Conservation (phyloP, 1,140 invertebrate genomes). For the Lamellibrachia luymesi region DNA sequence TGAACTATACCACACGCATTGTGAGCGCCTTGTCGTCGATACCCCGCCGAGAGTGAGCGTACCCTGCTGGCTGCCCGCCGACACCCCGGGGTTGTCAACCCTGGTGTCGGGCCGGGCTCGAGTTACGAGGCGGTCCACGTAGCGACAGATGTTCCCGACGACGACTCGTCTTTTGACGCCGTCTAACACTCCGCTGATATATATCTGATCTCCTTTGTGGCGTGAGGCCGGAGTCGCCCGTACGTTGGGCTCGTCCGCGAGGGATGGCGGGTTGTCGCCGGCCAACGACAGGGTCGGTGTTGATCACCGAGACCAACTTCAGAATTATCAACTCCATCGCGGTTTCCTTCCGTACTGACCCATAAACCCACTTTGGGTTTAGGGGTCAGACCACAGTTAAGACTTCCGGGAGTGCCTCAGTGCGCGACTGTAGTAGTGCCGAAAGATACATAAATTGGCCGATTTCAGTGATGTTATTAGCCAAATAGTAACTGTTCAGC, state of each 20-base stretch:
- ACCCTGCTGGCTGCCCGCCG: background rate
- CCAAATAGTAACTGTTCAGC: too few relatives aligned
- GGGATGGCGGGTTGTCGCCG: background rate
- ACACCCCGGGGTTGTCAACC: background rate
- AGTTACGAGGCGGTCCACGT: background rate
- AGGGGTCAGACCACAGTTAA: too few relatives aligned
- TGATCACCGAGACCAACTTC: background rate
- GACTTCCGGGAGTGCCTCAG: too few relatives aligned
- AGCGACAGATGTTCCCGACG: background rate
- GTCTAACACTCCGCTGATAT: background rate
- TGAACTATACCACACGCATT: background rate
- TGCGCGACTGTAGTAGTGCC: too few relatives aligned
- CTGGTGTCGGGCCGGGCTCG: background rate
- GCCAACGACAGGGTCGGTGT: background rate
- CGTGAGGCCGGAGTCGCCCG: background rate
- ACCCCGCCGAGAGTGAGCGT: background rate
- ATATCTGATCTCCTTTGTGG: slow-evolving; percentile 1
- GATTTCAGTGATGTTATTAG: too few relatives aligned
- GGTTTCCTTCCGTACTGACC: background rate
- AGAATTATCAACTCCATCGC: background rate
- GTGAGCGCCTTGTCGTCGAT: background rate
- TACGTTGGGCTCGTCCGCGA: background rate
- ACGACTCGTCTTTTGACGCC: background rate
- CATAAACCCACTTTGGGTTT: too few relatives aligned
- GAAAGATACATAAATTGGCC: too few relatives aligned